These are phyloP conservation scores for Mungos mungo DNA, from an alignment of 2,113 vertebrate genomes.

Conservation along the genomic window DNA sequence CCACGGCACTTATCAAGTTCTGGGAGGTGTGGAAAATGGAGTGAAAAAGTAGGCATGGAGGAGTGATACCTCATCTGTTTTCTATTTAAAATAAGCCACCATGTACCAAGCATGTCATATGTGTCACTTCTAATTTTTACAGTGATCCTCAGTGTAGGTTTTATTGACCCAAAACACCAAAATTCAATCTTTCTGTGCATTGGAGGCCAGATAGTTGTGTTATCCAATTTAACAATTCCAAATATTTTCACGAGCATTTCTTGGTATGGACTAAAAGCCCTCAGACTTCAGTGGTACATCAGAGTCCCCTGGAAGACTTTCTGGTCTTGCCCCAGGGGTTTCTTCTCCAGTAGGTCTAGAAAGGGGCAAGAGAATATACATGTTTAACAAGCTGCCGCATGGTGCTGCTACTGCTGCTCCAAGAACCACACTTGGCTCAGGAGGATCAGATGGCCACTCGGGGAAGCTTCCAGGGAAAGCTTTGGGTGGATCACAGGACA, in stretches of 20 bases:
- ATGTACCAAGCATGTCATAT: not conserved
- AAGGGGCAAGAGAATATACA: too few relatives aligned
- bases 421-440: too few relatives aligned
- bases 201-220: not conserved
- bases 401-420: not conserved
- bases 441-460: not conserved
- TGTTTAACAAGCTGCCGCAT: not conserved
- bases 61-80: not conserved
- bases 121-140: not conserved
- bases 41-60: not conserved
- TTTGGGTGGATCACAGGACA: not conserved
- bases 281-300: not conserved
- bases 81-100: not conserved
- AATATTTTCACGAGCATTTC: not conserved
- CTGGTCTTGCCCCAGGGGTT: rapidly evolving
- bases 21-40: too few relatives aligned
- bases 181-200: not conserved
- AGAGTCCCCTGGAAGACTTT: too few relatives aligned
- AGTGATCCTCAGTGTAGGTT: not conserved
- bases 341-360: not conserved
- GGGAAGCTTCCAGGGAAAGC: not conserved
- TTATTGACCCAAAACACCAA: not conserved
- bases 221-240: not conserved
- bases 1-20: not conserved
- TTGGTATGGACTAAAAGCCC: not conserved